phyloP scores from a whole-genome alignment of 1,140 invertebrate species.

The Drosophila saltans region DNA sequence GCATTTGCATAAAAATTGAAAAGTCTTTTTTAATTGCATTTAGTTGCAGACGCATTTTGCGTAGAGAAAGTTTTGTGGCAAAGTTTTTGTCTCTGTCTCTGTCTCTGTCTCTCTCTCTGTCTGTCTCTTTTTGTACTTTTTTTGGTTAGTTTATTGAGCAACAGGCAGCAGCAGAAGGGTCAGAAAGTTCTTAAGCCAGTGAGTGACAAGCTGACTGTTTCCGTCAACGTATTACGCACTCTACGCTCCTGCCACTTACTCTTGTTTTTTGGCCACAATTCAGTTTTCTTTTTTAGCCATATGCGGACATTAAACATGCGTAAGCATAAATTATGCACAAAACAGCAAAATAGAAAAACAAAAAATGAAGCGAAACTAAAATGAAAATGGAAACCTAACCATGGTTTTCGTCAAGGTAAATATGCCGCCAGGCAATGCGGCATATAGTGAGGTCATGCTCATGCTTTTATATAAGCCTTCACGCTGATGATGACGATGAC shows the following conservation, averaged over 20 bases:
- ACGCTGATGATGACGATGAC: conserved; percentile 47
- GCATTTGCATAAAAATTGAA: conserved; percentile 26
- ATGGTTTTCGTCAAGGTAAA: background rate
- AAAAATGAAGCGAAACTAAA: conserved; percentile 5
- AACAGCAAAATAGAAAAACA: conserved; percentile 29
- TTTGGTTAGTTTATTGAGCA: conserved; percentile 20
- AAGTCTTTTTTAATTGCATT: conserved; percentile 42
- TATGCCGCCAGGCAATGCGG: background rate
- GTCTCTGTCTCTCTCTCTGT: too few relatives aligned
- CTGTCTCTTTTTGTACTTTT: too few relatives aligned
- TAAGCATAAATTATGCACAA: conserved; percentile 53
- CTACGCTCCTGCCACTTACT: conserved; percentile 5
- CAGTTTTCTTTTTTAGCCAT: conserved; percentile 27
- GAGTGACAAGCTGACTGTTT: conserved; percentile 42
- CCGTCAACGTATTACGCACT: conserved; percentile 9
- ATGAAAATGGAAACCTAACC: background rate
- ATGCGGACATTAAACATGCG: conserved; percentile 51
- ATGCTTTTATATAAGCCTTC: conserved; percentile 52
- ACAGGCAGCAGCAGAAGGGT: conserved; percentile 42
- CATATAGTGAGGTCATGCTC: conserved; percentile 52
- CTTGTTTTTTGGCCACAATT: conserved; percentile 15
- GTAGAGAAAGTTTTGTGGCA: conserved; percentile 38
- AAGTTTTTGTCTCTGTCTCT: conserved; percentile 23
- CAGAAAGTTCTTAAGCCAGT: conserved; percentile 47
- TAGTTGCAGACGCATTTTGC: conserved; percentile 39